phyloP scores from a whole-genome alignment of 2,888 invertebrate genomes.

The Crioceris asparagi region DNA sequence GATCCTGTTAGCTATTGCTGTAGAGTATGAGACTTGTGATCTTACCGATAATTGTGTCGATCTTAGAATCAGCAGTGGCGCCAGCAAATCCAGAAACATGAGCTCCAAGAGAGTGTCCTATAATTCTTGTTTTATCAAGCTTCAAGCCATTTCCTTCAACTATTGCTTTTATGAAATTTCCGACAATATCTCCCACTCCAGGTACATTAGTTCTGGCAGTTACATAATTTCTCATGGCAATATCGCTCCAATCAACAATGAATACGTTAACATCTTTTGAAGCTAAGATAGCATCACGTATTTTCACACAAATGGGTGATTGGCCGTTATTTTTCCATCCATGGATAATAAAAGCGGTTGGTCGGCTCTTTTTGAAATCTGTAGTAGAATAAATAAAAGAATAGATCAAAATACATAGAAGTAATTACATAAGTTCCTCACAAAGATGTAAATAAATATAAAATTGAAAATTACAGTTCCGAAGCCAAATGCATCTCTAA shows the following conservation, averaged over 20 bases:
- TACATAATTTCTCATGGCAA: slow-evolving; percentile 16
- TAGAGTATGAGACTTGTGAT: too few relatives aligned
- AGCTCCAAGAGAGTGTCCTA: slow-evolving; percentile 28
- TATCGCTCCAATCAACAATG: slow-evolving; percentile 29
- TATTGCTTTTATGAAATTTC: slow-evolving; percentile 3
- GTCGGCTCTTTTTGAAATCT: slow-evolving; percentile 1
- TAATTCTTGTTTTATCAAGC: slow-evolving; percentile 10
- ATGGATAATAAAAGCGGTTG: slow-evolving; percentile 27
- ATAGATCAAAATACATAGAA: too few relatives aligned
- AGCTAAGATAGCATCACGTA: slow-evolving; percentile 22
- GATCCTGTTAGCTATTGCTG: too few relatives aligned
- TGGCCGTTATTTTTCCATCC: slow-evolving; percentile 27
- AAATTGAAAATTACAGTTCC: too few relatives aligned
- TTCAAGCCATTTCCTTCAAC: neutral
- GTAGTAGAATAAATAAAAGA: too few relatives aligned
- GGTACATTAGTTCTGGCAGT: slow-evolving; percentile 19
- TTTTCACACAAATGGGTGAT: slow-evolving; percentile 21
- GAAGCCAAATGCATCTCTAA: too few relatives aligned
- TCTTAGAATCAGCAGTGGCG: slow-evolving; percentile 13
- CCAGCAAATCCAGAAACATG: slow-evolving; percentile 25
- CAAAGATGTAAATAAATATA: too few relatives aligned
- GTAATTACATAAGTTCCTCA: too few relatives aligned
- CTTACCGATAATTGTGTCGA: slow-evolving; percentile 24
- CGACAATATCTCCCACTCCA: slow-evolving; percentile 22
- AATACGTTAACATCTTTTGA: slow-evolving; percentile 27